Base-by-base conservation (phyloP, 2,113 vertebrate genomes). In the Genyomyrus donnyi region DNA sequence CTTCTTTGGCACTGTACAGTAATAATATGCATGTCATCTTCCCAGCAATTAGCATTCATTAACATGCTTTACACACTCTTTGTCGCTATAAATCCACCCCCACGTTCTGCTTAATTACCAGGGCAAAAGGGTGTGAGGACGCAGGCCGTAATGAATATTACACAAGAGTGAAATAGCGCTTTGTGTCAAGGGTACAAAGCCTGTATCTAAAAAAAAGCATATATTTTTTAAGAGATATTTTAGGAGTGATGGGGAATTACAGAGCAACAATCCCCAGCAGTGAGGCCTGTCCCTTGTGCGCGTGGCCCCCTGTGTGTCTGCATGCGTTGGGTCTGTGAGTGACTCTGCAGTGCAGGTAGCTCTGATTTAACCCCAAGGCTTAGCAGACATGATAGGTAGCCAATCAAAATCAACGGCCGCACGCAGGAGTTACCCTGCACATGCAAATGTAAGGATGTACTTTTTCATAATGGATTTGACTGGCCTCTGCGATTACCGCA, bases 1-100 rank as follows among this genome's bases (percentile, higher is more conserved):
- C n/a, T 27, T 53, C 49, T 35, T 31, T 27, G 49, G 7, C n/a
- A 87, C 85, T 87, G 15, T 53, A 87, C 50, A 56, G 49, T 53
- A 87, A 56, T 39, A 50, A 70, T 53, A 74, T n/a, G 35, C n/a
- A 80, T 35, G 6, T 9, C n/a, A 21, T 74, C 88, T 49, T 49
- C 48, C 74, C 39, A 6, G 66, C 31, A 42, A 56, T 89, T 53
- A 89, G 50, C 49, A 89, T 56, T 83, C 27, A 89, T 89, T 89
- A 84, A n/a, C 88, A 56, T 46, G 17, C 74, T 42, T 89, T 89
- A 56, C 48, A n/a, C 48, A 56, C 39, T 21, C 66, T 45, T 52
- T 56, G 70, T 52, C 42, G 21, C 27, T 56, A 24, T 45, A 42
- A 89, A 89, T 53, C 49, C 70, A 89, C 45, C 17, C 70, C 46